Percentiles rank a stretch among this genome's conserved stretches.
phyloP scores from a whole-genome alignment of 2,797 vertebrate species.

The Hippocampus kuda region DNA sequence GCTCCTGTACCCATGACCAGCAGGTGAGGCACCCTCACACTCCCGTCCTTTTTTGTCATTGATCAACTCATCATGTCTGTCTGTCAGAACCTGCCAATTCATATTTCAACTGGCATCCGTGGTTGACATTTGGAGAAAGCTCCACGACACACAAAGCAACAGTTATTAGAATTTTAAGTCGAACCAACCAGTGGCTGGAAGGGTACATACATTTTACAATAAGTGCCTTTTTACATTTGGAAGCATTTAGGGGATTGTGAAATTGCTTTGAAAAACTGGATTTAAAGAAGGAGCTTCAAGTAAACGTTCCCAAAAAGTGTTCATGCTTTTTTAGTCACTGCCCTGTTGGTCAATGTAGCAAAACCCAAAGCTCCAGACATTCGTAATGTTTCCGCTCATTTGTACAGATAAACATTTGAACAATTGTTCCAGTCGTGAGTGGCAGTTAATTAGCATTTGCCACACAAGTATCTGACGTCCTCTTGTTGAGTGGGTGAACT shows the following conservation, averaged over 20 bases:
- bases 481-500: no score
- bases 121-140: background rate
- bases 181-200: background rate
- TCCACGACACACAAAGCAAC: background rate
- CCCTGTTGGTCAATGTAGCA: no score
- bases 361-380: no score
- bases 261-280: background rate
- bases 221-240: background rate
- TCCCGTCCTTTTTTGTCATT: slow-evolving; percentile 13
- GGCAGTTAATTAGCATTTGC: no score
- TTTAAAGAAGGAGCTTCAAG: no score
- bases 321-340: no score
- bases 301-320: no score
- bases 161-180: background rate
- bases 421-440: no score
- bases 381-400: no score
- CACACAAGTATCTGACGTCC: no score
- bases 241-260: background rate
- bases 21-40: slow-evolving; percentile 72
- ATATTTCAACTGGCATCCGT: background rate
- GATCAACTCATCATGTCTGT: slow-evolving; percentile 21
- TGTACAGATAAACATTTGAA: no score
- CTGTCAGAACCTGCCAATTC: slow-evolving; percentile 1
- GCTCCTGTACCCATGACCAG: slow-evolving; percentile 66
- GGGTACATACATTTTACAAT: background rate